Conservation (phyloP, 2,888 invertebrate species). For the Tribolium freemani region DNA sequence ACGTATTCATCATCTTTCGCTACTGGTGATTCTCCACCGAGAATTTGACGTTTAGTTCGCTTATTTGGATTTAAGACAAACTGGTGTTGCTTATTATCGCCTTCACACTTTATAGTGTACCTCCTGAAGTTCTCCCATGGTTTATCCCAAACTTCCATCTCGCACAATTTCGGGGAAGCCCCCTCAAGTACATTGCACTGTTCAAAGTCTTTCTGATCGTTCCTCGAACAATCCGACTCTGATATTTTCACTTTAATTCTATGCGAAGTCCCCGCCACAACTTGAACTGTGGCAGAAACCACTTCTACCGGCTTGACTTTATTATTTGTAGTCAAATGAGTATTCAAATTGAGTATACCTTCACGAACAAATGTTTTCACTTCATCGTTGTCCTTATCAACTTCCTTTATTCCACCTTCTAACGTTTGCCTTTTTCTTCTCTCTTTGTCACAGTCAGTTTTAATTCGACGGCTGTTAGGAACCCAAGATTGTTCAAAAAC, state of each 20-base stretch:
- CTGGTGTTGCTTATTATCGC: slow-evolving; percentile 1
- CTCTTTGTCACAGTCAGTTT: not conserved
- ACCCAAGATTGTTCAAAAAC: slow-evolving; percentile 50
- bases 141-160: slow-evolving; percentile 72
- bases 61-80: not conserved
- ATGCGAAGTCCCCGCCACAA: slow-evolving; percentile 47
- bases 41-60: not conserved
- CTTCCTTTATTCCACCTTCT: not conserved
- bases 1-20: not conserved
- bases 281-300: slow-evolving; percentile 59
- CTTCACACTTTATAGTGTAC: slow-evolving; percentile 45
- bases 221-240: slow-evolving; percentile 48
- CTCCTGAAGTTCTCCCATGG: slow-evolving; percentile 68
- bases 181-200: slow-evolving; percentile 43
- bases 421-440: not conserved
- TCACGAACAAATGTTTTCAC: slow-evolving; percentile 57
- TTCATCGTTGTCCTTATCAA: slow-evolving; percentile 36
- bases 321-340: slow-evolving; percentile 55
- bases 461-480: not conserved
- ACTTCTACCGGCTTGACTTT: slow-evolving; percentile 55
- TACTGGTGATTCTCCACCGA: not conserved
- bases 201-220: slow-evolving; percentile 37
- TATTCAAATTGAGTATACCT: slow-evolving; percentile 67
- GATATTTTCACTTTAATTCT: slow-evolving; percentile 47
- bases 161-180: slow-evolving; percentile 64